phyloP scores from a whole-genome alignment of 2,113 vertebrate species.

The Trachemys scripta region DNA sequence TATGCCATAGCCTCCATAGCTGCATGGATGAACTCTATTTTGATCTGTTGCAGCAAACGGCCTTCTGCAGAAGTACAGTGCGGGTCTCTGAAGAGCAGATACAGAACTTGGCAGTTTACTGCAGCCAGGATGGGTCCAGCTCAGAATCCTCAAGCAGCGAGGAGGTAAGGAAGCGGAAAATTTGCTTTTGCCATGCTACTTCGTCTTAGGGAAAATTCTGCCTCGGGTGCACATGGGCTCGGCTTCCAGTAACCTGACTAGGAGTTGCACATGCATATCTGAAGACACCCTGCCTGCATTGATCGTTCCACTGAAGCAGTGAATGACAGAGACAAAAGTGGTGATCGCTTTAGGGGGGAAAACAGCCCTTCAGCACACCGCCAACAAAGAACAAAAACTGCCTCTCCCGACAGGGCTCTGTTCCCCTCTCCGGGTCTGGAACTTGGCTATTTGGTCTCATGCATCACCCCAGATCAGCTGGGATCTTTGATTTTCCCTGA shows the following conservation, averaged over 20 bases:
- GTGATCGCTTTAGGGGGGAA: not conserved
- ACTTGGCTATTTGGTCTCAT: not conserved
- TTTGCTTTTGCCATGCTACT: not conserved
- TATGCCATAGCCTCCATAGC: not conserved
- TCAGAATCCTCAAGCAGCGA: slow-evolving; percentile 78
- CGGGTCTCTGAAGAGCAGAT: not conserved
- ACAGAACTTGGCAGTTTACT: slow-evolving; percentile 31
- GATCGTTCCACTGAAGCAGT: not conserved
- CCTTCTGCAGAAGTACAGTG: slow-evolving; percentile 72
- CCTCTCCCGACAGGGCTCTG: not conserved
- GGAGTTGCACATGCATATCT: not conserved
- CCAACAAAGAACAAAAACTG: not conserved
- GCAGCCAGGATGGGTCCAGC: slow-evolving; percentile 30
- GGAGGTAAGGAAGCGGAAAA: slow-evolving; percentile 64
- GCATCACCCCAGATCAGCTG: not conserved
- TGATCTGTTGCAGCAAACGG: slow-evolving; percentile 37
- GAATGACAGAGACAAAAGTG: not conserved
- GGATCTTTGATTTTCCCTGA: not conserved
- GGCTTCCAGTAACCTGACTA: not conserved
- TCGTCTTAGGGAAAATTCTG: not conserved
- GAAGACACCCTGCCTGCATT: not conserved
- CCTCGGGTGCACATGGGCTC: not conserved
- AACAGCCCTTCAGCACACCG: not conserved
- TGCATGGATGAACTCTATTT: rapidly evolving
- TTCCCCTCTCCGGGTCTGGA: not conserved